Percentiles rank a stretch among this genome's conserved stretches.
These are phyloP conservation scores for Lacerta bilineata DNA, from an alignment of 2,797 vertebrate species.

Conservation along the genomic window DNA sequence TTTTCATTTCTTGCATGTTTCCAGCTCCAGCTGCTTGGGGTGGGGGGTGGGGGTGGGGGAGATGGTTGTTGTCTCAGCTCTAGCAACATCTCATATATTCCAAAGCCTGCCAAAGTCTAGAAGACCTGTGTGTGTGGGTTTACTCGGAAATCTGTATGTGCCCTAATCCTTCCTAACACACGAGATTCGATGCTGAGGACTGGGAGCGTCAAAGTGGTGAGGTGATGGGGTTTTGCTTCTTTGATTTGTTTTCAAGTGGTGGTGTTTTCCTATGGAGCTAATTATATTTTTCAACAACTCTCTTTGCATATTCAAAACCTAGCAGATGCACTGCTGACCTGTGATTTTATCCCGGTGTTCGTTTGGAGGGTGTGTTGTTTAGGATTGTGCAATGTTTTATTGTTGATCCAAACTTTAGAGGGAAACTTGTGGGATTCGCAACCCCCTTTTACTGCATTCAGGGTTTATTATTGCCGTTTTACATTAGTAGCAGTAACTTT, in stretches of 20 bases:
- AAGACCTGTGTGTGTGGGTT: not conserved
- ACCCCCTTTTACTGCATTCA: conserved; percentile 17
- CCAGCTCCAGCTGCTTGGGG: not conserved
- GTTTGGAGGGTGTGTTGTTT: not conserved
- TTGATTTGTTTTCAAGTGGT: not conserved
- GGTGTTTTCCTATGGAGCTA: not conserved
- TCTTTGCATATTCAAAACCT: not conserved
- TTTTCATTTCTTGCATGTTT: not conserved
- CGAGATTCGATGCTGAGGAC: not conserved
- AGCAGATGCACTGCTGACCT: not conserved
- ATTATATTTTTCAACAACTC: not conserved
- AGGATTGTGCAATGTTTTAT: not conserved
- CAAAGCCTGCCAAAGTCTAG: not conserved
- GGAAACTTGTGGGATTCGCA: conserved; percentile 36
- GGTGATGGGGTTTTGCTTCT: too few species aligned
- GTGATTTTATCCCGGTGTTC: not conserved
- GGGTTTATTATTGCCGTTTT: conserved; percentile 11
- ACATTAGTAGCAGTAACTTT: not conserved
- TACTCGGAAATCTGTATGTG: not conserved
- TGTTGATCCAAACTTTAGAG: conserved; percentile 21
- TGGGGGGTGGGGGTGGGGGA: too few species aligned
- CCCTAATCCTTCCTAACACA: not conserved
- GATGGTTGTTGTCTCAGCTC: rapidly evolving
- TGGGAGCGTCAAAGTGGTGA: not conserved
- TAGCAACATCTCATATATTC: not conserved